Conservation (phyloP, 2,113 vertebrate genomes). For the Etheostoma spectabile region DNA sequence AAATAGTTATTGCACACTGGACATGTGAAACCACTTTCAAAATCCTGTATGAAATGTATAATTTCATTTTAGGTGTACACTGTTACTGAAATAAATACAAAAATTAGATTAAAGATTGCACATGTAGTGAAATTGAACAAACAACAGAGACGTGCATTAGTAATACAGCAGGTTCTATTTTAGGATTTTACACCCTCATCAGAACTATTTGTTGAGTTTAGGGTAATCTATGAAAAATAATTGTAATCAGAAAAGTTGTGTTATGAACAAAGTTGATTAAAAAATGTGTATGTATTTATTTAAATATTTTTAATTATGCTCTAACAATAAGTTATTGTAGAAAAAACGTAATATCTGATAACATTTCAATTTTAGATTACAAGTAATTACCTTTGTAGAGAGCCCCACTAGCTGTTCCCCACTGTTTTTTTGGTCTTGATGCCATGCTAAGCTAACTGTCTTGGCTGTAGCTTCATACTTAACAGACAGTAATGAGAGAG, state of each 20-base stretch:
- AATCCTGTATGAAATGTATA: neutral
- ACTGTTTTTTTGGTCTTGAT: neutral
- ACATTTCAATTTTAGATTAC: no score
- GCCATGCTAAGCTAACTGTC: no score
- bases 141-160: slow-evolving; percentile 1
- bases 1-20: slow-evolving; percentile 3
- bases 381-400: no score
- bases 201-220: neutral
- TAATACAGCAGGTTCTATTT: neutral
- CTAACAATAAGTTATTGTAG: neutral
- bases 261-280: neutral
- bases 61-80: no score
- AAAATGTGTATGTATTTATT: neutral
- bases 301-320: neutral
- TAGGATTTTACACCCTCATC: neutral
- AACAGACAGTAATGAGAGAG: no score
- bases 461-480: no score
- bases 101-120: neutral
- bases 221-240: neutral
- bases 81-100: no score
- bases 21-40: neutral
- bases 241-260: neutral
- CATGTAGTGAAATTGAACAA: neutral
- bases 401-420: neutral
- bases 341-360: no score